Conservation (phyloP, 2,797 vertebrate species). For the Acipenser transmontanus region DNA sequence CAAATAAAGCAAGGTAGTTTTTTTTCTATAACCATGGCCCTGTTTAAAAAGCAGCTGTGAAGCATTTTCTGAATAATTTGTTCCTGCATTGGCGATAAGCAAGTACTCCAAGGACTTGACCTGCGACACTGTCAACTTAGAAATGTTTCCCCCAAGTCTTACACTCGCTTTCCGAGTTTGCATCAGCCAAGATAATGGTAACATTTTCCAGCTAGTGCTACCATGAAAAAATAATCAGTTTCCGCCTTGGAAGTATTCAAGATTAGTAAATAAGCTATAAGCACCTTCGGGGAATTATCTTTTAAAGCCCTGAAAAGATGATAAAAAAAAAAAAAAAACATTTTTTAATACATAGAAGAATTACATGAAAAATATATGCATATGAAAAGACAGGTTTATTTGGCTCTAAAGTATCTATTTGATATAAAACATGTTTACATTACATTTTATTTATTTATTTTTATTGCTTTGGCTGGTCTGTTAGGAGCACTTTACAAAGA, state of each 20-base stretch:
- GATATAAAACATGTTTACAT: constrained; percentile 54
- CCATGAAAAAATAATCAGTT: constrained; percentile 37
- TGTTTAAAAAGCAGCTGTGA: not conserved
- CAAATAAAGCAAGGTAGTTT: not conserved
- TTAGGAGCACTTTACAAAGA: not conserved
- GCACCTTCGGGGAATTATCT: constrained; percentile 27
- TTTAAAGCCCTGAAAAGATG: constrained; percentile 13
- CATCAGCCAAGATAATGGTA: constrained; percentile 19
- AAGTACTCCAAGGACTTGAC: not conserved
- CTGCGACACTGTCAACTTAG: not conserved
- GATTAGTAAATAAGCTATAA: constrained; percentile 33
- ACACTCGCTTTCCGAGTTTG: not conserved
- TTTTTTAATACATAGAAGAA: constrained; percentile 30
- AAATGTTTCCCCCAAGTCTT: constrained; percentile 1
- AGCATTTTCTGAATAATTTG: not conserved
- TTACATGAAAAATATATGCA: constrained; percentile 32
- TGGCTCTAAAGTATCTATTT: constrained; percentile 36
- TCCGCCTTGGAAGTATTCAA: constrained; percentile 34
- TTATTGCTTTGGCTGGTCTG: not conserved
- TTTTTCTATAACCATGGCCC: not conserved
- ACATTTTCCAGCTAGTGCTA: constrained; percentile 19
- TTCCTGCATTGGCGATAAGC: no score
- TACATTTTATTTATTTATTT: constrained; percentile 18
- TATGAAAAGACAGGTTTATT: constrained; percentile 20
- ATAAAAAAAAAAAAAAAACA: constrained; percentile 17